Conservation (phyloP, 2,797 vertebrate genomes). For the Diplodus puntazzo region DNA sequence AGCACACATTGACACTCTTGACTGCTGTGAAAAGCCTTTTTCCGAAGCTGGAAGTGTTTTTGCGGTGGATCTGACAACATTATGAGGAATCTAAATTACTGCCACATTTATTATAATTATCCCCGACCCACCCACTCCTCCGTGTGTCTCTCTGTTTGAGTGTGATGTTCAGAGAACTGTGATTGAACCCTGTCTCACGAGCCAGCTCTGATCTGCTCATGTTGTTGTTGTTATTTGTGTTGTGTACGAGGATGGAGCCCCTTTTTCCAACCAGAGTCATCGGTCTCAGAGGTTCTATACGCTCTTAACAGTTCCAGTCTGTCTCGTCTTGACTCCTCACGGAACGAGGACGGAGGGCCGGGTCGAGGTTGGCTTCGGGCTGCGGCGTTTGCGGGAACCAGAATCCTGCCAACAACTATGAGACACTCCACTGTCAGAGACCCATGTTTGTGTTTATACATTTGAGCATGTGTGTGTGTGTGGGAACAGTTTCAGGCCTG, state of each 20-base stretch:
- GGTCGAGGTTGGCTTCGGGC: constrained; percentile 25
- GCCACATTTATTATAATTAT: constrained; percentile 72
- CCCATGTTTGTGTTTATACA: constrained; percentile 50
- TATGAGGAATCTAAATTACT: constrained; percentile 75
- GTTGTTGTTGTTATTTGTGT: constrained; percentile 74
- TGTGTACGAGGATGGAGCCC: constrained; percentile 38
- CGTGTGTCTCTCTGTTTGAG: constrained; percentile 24
- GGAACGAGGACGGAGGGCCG: constrained; percentile 46
- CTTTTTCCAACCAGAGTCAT: constrained; percentile 25
- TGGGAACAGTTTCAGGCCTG: constrained; percentile 22
- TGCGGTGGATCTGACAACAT: constrained; percentile 73
- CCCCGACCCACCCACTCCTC: constrained; percentile 34
- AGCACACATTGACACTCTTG: constrained; percentile 25
- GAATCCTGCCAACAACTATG: constrained; percentile 43
- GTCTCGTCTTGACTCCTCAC: constrained; percentile 61
- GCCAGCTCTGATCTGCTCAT: constrained; percentile 46
- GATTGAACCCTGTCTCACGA: constrained; percentile 53
- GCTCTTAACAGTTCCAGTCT: constrained; percentile 52
- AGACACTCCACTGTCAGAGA: constrained; percentile 46
- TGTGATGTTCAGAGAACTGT: constrained; percentile 57
- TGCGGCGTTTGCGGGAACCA: constrained; percentile 57
- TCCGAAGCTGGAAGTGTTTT: constrained; percentile 69
- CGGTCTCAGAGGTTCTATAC: constrained; percentile 51
- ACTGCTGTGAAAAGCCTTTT: constrained; percentile 36
- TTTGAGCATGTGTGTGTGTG: constrained; percentile 11